Conservation (phyloP, 2,797 vertebrate genomes). For the Chaunax sp. region DNA sequence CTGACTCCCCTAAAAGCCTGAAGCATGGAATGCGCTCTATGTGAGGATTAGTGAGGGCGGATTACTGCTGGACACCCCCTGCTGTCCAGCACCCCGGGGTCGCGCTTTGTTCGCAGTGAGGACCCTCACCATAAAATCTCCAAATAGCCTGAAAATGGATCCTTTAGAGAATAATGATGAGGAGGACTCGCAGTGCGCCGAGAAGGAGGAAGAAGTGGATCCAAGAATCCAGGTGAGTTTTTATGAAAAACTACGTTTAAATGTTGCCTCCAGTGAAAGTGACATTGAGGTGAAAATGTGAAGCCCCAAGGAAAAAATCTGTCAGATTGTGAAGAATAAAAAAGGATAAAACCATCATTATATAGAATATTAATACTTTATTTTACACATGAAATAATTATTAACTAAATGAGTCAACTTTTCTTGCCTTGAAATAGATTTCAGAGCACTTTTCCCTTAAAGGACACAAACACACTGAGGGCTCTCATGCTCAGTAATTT, state of each 20-base stretch:
- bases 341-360: neutral
- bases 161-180: constrained; percentile 70
- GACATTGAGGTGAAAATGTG: constrained; percentile 29
- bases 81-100: constrained; percentile 43
- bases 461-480: neutral
- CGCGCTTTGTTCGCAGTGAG: constrained; percentile 40
- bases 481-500: constrained; percentile 37
- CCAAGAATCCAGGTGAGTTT: constrained; percentile 92
- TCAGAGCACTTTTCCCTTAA: neutral
- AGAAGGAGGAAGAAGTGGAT: constrained; percentile 88
- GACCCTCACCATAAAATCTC: constrained; percentile 6
- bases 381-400: too few species aligned
- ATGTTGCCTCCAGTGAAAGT: constrained; percentile 27
- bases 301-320: neutral
- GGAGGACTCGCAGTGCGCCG: constrained; percentile 75
- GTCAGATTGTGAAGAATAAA: neutral
- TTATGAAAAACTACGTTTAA: constrained; percentile 6
- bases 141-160: constrained; percentile 74
- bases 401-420: too few species aligned
- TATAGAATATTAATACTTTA: too few species aligned
- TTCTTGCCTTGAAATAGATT: neutral
- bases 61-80: constrained; percentile 24
- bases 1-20: neutral
- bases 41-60: constrained; percentile 33
- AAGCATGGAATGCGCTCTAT: constrained; percentile 14